phyloP scores from a whole-genome alignment of 1,140 invertebrate species.

The Drosophila kanapiae region DNA sequence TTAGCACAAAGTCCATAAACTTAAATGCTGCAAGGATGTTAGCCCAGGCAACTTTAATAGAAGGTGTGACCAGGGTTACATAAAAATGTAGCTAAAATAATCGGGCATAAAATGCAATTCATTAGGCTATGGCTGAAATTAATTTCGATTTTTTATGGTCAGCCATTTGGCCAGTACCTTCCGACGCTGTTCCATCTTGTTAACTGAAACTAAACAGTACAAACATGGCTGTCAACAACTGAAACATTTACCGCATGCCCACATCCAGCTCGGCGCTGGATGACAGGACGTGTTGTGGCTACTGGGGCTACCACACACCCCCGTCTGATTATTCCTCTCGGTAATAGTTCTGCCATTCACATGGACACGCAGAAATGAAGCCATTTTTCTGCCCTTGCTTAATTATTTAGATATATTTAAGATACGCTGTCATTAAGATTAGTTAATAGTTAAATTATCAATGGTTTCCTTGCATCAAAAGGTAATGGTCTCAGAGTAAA shows the following conservation, averaged over 20 bases:
- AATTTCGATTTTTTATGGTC: neutral
- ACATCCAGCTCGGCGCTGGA: constrained; percentile 67
- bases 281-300: constrained; percentile 81
- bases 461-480: no score
- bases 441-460: neutral
- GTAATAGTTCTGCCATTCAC: constrained; percentile 54
- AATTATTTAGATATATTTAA: constrained; percentile 69
- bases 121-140: no score
- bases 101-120: constrained; percentile 3
- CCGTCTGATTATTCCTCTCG: neutral
- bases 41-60: neutral
- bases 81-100: neutral
- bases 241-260: constrained; percentile 81
- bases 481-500: no score
- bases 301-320: constrained; percentile 58
- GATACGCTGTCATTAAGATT: neutral
- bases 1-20: constrained; percentile 41
- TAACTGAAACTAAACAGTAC: constrained; percentile 81
- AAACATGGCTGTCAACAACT: constrained; percentile 81
- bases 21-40: constrained; percentile 23
- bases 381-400: constrained; percentile 13
- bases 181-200: constrained; percentile 28
- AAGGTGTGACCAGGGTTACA: neutral
- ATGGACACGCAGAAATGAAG: constrained; percentile 15
- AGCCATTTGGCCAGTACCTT: constrained; percentile 13